Percentiles rank a stretch among this genome's conserved stretches.
These are phyloP conservation scores for Halocynthia roretzi DNA, from an alignment of 23 tunicate genomes.

Conservation along the genomic window DNA sequence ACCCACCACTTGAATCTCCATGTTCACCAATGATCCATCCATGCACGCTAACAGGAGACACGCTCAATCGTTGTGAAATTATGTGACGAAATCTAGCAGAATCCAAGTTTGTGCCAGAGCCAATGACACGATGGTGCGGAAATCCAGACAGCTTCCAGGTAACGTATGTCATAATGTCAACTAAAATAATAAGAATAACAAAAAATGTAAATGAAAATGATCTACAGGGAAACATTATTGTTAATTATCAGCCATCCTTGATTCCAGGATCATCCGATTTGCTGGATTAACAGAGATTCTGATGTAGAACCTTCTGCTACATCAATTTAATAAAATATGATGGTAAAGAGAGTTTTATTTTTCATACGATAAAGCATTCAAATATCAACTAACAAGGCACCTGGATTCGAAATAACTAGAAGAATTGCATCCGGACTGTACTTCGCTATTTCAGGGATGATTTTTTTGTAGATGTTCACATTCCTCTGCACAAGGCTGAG, in stretches of 20 bases:
- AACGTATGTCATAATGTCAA: conserved; percentile 86
- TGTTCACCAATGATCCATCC: conserved; percentile 83
- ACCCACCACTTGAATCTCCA: conserved; percentile 85
- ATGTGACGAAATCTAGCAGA: conserved; percentile 84
- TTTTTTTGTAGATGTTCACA: conserved; percentile 73
- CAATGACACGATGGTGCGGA: conserved; percentile 86
- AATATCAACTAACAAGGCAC: background rate
- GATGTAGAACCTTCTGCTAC: background rate
- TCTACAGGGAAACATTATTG: too few relatives aligned
- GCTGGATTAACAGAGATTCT: background rate
- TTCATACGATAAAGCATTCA: background rate
- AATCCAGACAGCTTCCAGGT: conserved; percentile 85
- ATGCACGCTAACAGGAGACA: conserved; percentile 70
- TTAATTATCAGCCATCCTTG: too few relatives aligned
- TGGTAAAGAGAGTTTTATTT: background rate
- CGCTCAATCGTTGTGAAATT: conserved; percentile 42
- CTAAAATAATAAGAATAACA: background rate
- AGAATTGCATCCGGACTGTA: conserved; percentile 80
- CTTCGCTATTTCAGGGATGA: conserved; percentile 63
- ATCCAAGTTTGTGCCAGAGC: conserved; percentile 82
- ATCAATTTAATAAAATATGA: background rate
- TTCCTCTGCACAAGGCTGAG: conserved; percentile 75
- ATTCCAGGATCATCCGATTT: background rate
- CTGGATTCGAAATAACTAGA: conserved; percentile 79
- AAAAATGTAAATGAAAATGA: too few relatives aligned